A percentile compares a stretch with the other conserved stretches of the same genome.
These are phyloP conservation scores for Aeoliscus strigatus DNA, from an alignment of 2,797 vertebrate genomes.

Conservation along the genomic window DNA sequence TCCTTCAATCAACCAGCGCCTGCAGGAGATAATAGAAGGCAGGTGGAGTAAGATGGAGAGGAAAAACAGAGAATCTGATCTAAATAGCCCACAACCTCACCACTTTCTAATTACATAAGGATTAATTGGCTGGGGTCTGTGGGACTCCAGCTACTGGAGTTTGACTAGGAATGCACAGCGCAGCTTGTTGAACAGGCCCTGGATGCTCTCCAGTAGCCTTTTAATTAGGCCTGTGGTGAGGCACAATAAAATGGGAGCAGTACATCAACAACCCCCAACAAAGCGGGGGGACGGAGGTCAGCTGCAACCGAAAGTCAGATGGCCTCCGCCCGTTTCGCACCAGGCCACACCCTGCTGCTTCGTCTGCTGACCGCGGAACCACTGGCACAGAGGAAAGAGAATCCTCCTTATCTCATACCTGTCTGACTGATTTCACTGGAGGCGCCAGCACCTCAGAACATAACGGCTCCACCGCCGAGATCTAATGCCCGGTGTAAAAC, in stretches of 20 bases:
- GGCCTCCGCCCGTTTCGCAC: constrained; percentile 39
- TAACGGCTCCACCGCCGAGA: no score
- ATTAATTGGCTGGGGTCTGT: constrained; percentile 73
- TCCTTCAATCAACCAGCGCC: constrained; percentile 56
- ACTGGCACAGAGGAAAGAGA: constrained; percentile 21
- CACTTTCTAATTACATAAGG: constrained; percentile 74
- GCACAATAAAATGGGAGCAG: constrained; percentile 56
- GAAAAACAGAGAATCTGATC: constrained; percentile 52
- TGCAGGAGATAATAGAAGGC: constrained; percentile 27
- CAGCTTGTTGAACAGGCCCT: constrained; percentile 45
- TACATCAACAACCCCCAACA: constrained; percentile 47
- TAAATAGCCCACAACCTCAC: constrained; percentile 61
- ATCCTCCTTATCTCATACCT: constrained; percentile 46
- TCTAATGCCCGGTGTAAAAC: constrained; percentile 51
- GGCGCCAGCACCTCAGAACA: constrained; percentile 20
- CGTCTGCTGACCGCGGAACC: constrained; percentile 27
- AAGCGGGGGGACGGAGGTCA: constrained; percentile 40
- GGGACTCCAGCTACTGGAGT: constrained; percentile 53
- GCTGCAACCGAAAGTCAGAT: constrained; percentile 39
- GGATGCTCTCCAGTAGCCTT: constrained; percentile 41
- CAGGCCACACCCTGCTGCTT: constrained; percentile 39
- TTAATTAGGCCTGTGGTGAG: constrained; percentile 70
- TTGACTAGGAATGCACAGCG: constrained; percentile 44
- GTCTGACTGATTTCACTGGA: constrained; percentile 53
- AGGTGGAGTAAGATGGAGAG: constrained; percentile 13